A percentile compares a stretch with the other conserved stretches of the same genome.
phyloP scores from a whole-genome alignment of 2,113 vertebrate species.

The Pholis gunnellus region DNA sequence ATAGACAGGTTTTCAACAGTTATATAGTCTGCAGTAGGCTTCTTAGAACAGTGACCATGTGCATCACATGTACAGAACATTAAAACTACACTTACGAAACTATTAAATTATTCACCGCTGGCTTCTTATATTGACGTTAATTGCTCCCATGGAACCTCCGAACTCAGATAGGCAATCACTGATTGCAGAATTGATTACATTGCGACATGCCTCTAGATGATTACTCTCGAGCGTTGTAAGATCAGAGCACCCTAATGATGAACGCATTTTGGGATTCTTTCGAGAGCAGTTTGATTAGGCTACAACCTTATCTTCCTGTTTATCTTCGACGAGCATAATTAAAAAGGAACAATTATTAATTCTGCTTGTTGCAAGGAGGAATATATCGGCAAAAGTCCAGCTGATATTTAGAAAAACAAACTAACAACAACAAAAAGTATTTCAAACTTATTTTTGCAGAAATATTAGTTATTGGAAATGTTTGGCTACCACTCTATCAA shows the following conservation, averaged over 20 bases:
- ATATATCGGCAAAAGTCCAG: background rate
- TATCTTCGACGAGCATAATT: background rate
- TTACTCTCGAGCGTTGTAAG: conserved; percentile 2
- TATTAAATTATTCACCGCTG: background rate
- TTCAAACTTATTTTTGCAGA: background rate
- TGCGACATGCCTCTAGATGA: conserved; percentile 16
- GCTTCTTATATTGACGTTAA: background rate
- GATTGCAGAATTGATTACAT: conserved; percentile 33
- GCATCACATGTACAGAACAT: background rate
- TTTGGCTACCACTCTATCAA: background rate
- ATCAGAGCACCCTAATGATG: conserved; percentile 15
- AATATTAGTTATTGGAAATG: background rate
- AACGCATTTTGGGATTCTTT: background rate
- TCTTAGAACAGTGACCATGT: background rate
- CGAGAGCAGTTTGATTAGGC: background rate
- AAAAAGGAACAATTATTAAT: background rate
- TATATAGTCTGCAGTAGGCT: background rate
- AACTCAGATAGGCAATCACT: conserved; percentile 15
- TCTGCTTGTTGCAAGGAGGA: background rate
- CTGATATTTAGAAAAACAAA: background rate
- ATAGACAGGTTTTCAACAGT: background rate
- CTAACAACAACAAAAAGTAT: background rate
- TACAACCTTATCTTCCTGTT: background rate
- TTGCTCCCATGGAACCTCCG: background rate
- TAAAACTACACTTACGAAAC: background rate